Evolutionary conservation across 2,888 invertebrate genomes (phyloP).

Genomic region (Andrena chrysosceles): DNA sequence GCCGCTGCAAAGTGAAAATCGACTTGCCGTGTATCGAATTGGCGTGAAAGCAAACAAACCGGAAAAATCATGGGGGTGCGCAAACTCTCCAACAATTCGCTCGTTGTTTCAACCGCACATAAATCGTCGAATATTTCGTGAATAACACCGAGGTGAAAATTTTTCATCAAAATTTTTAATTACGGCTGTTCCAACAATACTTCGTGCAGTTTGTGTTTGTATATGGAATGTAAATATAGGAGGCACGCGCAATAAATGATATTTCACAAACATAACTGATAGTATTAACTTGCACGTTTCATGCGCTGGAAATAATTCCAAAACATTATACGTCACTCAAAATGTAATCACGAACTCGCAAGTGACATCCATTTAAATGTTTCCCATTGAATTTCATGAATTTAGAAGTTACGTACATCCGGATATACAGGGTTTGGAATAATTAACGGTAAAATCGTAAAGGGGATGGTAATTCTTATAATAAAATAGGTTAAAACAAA

Average conservation of each 20-base stretch:
- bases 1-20: conserved; percentile 32
- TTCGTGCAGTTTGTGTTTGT: neutral
- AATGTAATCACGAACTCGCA: too few species aligned
- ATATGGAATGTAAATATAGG: neutral
- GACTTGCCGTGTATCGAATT: conserved; percentile 31
- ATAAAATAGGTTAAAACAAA: neutral
- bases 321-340: too few species aligned
- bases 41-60: conserved; percentile 61
- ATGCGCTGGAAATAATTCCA: too few species aligned
- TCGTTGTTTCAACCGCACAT: neutral
- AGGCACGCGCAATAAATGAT: neutral
- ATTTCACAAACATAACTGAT: neutral
- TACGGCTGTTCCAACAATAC: too few species aligned
- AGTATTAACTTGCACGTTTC: neutral
- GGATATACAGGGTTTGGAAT: too few species aligned
- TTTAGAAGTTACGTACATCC: too few species aligned
- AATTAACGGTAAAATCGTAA: too few species aligned
- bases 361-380: too few species aligned
- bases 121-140: neutral
- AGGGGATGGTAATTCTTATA: neutral
- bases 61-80: conserved; percentile 15
- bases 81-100: conserved; percentile 13
- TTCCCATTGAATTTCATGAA: too few species aligned
- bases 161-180: conserved; percentile 16
- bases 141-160: neutral